Evolutionary conservation across 2,888 invertebrate genomes (phyloP), one percentile per base, ranked within the genome.

Genomic region (Cataglyphis cursor): DNA sequence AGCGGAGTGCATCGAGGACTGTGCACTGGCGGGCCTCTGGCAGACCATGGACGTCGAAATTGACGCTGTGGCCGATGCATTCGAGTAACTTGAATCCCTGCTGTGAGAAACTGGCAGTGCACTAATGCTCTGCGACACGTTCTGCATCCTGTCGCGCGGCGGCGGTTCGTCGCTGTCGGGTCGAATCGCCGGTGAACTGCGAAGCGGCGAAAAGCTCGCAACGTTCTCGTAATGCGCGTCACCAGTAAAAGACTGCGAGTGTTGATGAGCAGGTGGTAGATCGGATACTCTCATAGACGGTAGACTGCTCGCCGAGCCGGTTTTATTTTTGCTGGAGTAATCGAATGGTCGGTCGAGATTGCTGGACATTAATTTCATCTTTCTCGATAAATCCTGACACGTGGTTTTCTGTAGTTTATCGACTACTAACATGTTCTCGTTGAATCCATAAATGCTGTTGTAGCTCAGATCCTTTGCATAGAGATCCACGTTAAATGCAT

Each of bases 401-500:
- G 91, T 87, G 10, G 78, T 90, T 38, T 93, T 94, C 24, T 93
- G 93, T 4, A 93, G 76, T 10, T 93, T 94, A 80, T 90, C 90
- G 0, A 91, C 90, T 1, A 88, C 89, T 21, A 93, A 81, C 90
- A 92, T 91, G 75, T 93, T 94, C 72, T 93, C 94, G 81, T 94
- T 94, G 48, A 93, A 92, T 0, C 93, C 94, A 73, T 94, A 94
- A 9, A 94, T 93, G 44, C 93, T 93, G 66, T 94, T 94, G 86
- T 94, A 94, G 31, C 93, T 93, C 8, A 93, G 84, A 48, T 93
- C 93, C 64, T 94, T 94, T 21, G 95, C 90, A 81, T 94, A 95
- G 28, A 94, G 84, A 62, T 94, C 95, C 0, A 94, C 93, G 85
- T 95, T 94, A 75, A 88, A 95, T 57, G 95, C 93, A 85, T 96